Percentiles rank a stretch among this genome's conserved stretches.
Conservation (phyloP, 1,140 invertebrate species). For the Drosophila repleta region DNA sequence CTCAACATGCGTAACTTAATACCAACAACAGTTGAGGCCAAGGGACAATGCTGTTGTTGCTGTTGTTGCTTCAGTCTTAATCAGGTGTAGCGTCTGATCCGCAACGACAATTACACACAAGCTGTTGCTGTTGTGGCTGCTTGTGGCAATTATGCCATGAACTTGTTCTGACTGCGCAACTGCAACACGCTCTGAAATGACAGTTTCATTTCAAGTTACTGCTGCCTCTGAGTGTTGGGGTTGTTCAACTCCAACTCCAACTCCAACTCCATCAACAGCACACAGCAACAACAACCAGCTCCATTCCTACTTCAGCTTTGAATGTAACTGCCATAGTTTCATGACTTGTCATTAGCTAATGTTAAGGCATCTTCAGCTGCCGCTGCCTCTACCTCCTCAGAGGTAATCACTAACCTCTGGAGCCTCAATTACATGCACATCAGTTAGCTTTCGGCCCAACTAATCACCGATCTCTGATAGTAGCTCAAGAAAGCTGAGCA, state of each 20-base stretch:
- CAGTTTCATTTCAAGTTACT: slow-evolving; percentile 71
- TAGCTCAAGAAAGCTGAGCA: neutral
- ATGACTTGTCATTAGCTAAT: slow-evolving; percentile 77
- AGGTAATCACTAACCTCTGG: slow-evolving; percentile 49
- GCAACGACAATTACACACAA: slow-evolving; percentile 77
- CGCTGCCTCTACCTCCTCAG: neutral
- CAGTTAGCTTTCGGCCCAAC: slow-evolving; percentile 23
- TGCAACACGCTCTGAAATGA: slow-evolving; percentile 69
- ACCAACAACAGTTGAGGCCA: slow-evolving; percentile 64
- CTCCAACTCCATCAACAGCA: slow-evolving; percentile 2
- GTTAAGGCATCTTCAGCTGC: slow-evolving; percentile 31
- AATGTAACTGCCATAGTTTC: slow-evolving; percentile 37
- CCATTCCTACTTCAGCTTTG: slow-evolving; percentile 1
- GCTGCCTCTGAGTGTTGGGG: slow-evolving; percentile 27
- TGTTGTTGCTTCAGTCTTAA: slow-evolving; percentile 72
- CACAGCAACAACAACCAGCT: slow-evolving; percentile 7
- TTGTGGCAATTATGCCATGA: slow-evolving; percentile 76
- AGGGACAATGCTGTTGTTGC: slow-evolving; percentile 46
- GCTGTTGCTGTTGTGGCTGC: slow-evolving; percentile 36
- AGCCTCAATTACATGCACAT: slow-evolving; percentile 59
- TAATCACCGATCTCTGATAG: slow-evolving; percentile 24
- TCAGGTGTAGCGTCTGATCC: slow-evolving; percentile 80
- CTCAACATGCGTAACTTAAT: slow-evolving; percentile 56
- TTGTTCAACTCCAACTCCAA: slow-evolving; percentile 58
- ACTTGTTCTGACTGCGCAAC: slow-evolving; percentile 70